These are phyloP conservation scores for Myiozetetes cayanensis DNA, from an alignment of 2,113 vertebrate species.

Conservation along the genomic window DNA sequence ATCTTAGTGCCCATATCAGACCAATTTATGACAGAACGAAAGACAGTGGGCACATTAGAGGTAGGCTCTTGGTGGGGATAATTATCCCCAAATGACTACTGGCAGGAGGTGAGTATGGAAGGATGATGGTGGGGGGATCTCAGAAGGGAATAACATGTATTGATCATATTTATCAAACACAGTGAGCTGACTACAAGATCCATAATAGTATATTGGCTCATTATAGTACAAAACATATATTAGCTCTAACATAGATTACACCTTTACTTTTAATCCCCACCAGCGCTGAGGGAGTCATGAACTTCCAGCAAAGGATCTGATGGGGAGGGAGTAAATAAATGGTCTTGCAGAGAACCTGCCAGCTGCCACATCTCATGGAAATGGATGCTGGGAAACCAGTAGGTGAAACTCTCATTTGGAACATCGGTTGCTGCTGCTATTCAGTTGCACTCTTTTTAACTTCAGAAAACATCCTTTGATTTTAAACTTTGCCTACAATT, in stretches of 20 bases:
- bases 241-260: constrained; percentile 33
- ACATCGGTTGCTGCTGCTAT: not conserved
- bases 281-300: constrained; percentile 15
- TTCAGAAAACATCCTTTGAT: not conserved
- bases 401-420: not conserved
- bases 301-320: not conserved
- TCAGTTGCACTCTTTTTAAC: not conserved
- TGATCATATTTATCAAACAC: constrained; percentile 41
- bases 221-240: constrained; percentile 27
- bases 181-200: constrained; percentile 44
- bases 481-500: not conserved
- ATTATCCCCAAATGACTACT: constrained; percentile 41
- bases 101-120: not conserved
- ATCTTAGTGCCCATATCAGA: not conserved
- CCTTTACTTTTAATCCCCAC: constrained; percentile 47
- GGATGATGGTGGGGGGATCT: constrained; percentile 25
- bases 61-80: constrained; percentile 33
- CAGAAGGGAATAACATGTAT: constrained; percentile 38
- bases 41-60: constrained; percentile 41
- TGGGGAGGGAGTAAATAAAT: constrained; percentile 17
- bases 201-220: constrained; percentile 33
- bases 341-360: not conserved
- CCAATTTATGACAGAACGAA: constrained; percentile 35
- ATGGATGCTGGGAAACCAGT: not conserved
- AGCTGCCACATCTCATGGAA: not conserved